Base-by-base conservation (phyloP, 2,797 vertebrate genomes). In the Etheostoma nigrum region DNA sequence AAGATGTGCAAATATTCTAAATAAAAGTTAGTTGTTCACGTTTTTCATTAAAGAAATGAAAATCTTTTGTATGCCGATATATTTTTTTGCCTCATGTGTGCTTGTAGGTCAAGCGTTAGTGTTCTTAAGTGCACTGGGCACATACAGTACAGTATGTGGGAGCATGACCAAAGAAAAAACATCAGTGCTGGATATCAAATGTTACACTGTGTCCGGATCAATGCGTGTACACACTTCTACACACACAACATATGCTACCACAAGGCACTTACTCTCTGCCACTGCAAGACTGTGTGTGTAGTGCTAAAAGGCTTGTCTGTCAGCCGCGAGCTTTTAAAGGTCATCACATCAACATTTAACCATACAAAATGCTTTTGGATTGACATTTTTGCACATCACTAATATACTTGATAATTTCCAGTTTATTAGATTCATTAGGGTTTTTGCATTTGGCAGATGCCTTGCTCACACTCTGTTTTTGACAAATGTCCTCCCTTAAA, bases 241-340 rank as follows among this genome's bases (percentile, higher is more conserved):
- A 64, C 7, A 64, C 63, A 23, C 15, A 82, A 82, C 55, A 68
- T 11, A 62, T 13, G 18, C n/a, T 11, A 40, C 36, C 36, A 40
- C 36, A 40, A 33, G 13, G 8, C 67, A 65, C 63, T 67, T 23
- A 65, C 64, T 51, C 13, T 19, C 8, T 62, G 62, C 27, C 16
- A 15, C 65, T 64, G 67, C 2, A 21, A 72, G 42, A 52, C 7
- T 75, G 66, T 58, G 62, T 48, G 58, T 70, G 45, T 40, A 5
- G 72, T 54, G 72, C 72, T 85, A 81, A 86, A 86, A 85, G 63
- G 72, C 70, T 81, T 30, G 19, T 27, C 69, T 84, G 57, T 77
- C 59, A 79, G 52, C 59, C 19, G 1, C 40, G 44, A 66, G 78
- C 82, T 78, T 83, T 85, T 53, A 79, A 53, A 79, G 62, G 67